Conservation (phyloP, 2,888 invertebrate species). For the Ethmia dodecea region DNA sequence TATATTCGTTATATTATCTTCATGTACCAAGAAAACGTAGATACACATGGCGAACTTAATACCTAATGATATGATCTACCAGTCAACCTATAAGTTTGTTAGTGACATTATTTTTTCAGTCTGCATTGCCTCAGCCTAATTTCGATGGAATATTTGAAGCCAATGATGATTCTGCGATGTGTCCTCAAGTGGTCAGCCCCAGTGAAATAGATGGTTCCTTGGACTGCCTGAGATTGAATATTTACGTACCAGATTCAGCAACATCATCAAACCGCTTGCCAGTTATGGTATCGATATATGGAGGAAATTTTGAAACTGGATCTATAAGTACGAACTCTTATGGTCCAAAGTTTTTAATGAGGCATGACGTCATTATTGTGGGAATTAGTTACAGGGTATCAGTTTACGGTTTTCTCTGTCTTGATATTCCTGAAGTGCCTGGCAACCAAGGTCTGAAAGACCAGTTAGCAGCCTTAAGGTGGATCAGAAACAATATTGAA, state of each 20-base stretch:
- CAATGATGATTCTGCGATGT: conserved; percentile 32
- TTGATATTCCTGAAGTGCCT: conserved; percentile 34
- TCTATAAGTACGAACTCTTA: conserved; percentile 21
- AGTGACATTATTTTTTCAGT: conserved; percentile 2
- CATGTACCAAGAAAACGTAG: too few species aligned
- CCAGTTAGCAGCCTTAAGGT: conserved; percentile 38
- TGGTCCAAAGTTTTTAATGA: conserved; percentile 37
- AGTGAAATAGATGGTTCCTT: conserved; percentile 26
- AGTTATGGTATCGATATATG: conserved; percentile 44
- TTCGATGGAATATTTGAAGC: conserved; percentile 30
- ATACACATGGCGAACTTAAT: too few species aligned
- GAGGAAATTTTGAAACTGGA: conserved; percentile 35
- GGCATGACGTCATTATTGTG: conserved; percentile 42
- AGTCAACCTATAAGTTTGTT: too few species aligned
- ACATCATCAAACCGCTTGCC: conserved; percentile 30
- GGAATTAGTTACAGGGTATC: conserved; percentile 41
- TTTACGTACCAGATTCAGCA: conserved; percentile 37
- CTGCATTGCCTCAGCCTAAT: conserved; percentile 1
- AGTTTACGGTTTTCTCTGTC: conserved; percentile 51
- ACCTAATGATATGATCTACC: too few species aligned
- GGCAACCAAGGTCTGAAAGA: conserved; percentile 54
- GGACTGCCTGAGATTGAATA: conserved; percentile 39
- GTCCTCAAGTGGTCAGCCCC: too few species aligned
- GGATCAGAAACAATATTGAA: conserved; percentile 43
- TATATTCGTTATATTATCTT: too few species aligned